phyloP scores from a whole-genome alignment of 2,797 vertebrate species.

The Sciaenops ocellatus region DNA sequence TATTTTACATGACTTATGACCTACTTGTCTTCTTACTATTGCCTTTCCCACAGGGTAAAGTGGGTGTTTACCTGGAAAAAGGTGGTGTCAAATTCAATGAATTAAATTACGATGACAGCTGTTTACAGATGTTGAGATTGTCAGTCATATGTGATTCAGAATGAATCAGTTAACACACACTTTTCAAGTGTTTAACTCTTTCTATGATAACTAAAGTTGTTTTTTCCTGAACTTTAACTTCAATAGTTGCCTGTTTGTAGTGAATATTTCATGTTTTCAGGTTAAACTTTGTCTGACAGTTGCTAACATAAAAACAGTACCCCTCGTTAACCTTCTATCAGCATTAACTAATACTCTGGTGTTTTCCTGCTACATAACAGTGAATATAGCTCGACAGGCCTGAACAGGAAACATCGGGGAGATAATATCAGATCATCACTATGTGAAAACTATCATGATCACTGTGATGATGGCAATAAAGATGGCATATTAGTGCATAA shows the following conservation, averaged over 20 bases:
- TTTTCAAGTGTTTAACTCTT: no score
- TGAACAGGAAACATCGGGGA: constrained; percentile 29
- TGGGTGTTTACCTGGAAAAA: neutral
- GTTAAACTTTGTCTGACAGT: constrained; percentile 4
- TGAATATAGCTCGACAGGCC: constrained; percentile 25
- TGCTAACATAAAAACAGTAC: neutral
- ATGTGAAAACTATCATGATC: constrained; percentile 65
- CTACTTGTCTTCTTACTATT: neutral
- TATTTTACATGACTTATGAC: neutral
- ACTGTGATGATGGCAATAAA: constrained; percentile 72
- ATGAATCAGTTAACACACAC: no score
- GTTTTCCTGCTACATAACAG: constrained; percentile 7
- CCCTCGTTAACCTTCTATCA: neutral
- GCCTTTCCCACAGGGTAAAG: neutral
- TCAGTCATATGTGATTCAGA: no score
- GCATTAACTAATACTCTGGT: constrained; percentile 7
- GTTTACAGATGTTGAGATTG: neutral
- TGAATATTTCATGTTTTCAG: neutral
- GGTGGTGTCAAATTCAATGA: neutral
- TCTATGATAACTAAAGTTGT: no score
- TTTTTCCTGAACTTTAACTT: neutral
- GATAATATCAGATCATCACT: constrained; percentile 57
- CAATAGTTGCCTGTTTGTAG: neutral
- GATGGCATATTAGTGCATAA: constrained; percentile 72
- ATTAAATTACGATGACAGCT: neutral